Conservation (phyloP, 1,140 invertebrate species). For the Solenopsis invicta region DNA sequence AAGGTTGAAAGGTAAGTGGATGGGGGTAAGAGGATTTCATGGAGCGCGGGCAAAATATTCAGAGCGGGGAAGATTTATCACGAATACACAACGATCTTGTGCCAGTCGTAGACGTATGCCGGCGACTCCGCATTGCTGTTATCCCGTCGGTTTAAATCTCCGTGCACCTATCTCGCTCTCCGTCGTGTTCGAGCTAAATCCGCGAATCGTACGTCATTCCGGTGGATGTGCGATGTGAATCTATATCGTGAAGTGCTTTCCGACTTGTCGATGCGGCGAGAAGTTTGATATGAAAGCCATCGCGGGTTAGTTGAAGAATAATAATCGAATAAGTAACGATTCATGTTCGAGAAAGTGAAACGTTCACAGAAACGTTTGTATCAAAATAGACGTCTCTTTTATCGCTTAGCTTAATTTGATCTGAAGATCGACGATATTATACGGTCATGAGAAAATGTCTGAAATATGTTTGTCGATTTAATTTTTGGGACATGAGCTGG, state of each 20-base stretch:
- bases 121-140: conserved; percentile 30
- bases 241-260: background rate
- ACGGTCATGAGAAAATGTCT: background rate
- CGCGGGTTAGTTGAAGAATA: background rate
- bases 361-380: background rate
- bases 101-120: conserved; percentile 51
- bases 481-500: background rate
- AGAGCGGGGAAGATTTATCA: conserved; percentile 67
- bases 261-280: background rate
- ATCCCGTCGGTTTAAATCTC: conserved; percentile 67
- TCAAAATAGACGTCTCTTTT: background rate
- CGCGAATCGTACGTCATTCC: conserved; percentile 63
- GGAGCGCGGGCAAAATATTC: conserved; percentile 41
- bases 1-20: conserved; percentile 35
- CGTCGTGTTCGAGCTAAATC: conserved; percentile 56
- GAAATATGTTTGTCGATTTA: conserved; percentile 9
- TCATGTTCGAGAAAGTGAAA: background rate
- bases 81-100: conserved; percentile 67
- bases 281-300: background rate
- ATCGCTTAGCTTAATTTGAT: background rate
- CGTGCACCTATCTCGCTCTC: conserved; percentile 59
- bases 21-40: conserved; percentile 41
- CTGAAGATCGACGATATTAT: background rate
- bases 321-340: conserved; percentile 18
- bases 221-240: conserved; percentile 4